A percentile compares a stretch with the other conserved stretches of the same genome.
These are phyloP conservation scores for Tiliacea citrago DNA, from an alignment of 2,888 invertebrate genomes.

Conservation along the genomic window DNA sequence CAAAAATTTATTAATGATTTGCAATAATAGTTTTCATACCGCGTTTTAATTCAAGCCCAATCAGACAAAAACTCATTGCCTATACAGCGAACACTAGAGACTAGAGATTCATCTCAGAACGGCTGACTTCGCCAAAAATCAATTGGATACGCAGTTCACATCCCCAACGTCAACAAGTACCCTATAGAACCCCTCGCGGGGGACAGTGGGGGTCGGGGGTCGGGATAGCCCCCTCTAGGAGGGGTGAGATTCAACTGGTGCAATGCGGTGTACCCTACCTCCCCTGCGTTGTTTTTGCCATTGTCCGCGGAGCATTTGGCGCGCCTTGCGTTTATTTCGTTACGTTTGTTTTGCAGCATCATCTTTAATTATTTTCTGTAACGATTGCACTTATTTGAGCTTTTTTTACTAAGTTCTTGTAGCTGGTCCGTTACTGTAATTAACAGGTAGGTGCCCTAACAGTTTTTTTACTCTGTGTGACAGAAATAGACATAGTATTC, in stretches of 20 bases:
- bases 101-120: slow-evolving; percentile 47
- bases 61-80: slow-evolving; percentile 1
- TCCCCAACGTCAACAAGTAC: slow-evolving; percentile 85
- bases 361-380: slow-evolving; percentile 67
- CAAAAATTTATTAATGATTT: background rate
- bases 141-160: slow-evolving; percentile 73
- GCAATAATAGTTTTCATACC: background rate
- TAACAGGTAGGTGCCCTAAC: background rate
- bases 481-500: background rate
- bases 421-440: background rate
- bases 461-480: background rate
- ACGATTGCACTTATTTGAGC: slow-evolving; percentile 15
- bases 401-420: background rate
- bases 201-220: slow-evolving; percentile 47
- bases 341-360: slow-evolving; percentile 76
- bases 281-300: slow-evolving; percentile 64
- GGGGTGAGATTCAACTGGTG: slow-evolving; percentile 90
- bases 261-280: slow-evolving; percentile 86
- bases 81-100: background rate
- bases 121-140: slow-evolving; percentile 70
- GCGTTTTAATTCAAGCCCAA: background rate
- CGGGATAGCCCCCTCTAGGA: slow-evolving; percentile 58
- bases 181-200: slow-evolving; percentile 65
- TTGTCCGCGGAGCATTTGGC: slow-evolving; percentile 56
- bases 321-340: slow-evolving; percentile 73